Base-by-base conservation (phyloP, 30 jellyfish, hydroid and myxozoan species). In the Aurelia coerulea region DNA sequence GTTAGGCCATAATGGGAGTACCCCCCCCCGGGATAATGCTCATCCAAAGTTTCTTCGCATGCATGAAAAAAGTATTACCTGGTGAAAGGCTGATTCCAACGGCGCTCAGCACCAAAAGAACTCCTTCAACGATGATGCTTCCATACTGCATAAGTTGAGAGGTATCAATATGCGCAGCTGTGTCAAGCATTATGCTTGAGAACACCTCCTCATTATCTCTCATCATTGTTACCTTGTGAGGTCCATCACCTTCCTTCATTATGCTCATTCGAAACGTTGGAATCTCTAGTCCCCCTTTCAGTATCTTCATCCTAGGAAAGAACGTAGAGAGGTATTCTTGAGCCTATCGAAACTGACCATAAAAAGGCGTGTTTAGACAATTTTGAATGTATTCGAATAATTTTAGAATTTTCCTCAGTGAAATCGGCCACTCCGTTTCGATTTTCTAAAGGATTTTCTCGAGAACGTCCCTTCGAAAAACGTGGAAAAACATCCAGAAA, bases 121-220 rank as follows among this genome's bases (percentile, higher is more conserved):
- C 70, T 16, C 32, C 70, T 23, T 60, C 70, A n/a, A 60, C 70
- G 70, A 60, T 60, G 3, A 60, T 60, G 70, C 70, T 60, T n/a
- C 34, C 70, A 34, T 34, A 60, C 13, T 60, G 70, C 70, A 16
- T 60, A 2, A 60, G 7, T 10, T 10, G 0, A 0, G 70, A 16
- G 34, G 34, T 5, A 6, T 60, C 70, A 23, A 13, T 9, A 60
- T 60, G 6, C 31, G 35, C 70, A 5, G 70, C 70, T 4, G 70
- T 23, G 17, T 0, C 10, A 60, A 60, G 70, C 10, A 12, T 2
- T 5, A 60, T 23, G 31, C 17, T 23, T 34, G 70, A 34, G 2
- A 60, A 60, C 11, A 60, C 1, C 34, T 60, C 70, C 13, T 60
- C 34, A 23, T 13, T 10, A 60, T 60, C 34, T 60, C 70, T 60